Base-by-base conservation (phyloP, 2,113 vertebrate species). In the Marmota flaviventris region DNA sequence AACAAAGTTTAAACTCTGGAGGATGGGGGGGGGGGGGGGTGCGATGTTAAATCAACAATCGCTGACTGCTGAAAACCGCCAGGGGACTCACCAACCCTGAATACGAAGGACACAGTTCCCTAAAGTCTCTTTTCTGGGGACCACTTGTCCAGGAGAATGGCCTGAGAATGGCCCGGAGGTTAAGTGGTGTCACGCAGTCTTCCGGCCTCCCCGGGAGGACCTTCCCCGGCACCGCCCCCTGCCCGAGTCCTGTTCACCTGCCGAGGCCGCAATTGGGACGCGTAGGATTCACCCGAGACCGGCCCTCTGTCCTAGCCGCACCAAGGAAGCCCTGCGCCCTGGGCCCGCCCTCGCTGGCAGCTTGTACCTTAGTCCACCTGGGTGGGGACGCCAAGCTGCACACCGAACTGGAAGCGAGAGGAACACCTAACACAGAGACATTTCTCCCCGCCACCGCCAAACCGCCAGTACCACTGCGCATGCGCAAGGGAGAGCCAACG, bases 141-240 rank as follows among this genome's bases (percentile, higher is more conserved):
- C 5, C 65, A 2, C 9, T 25, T 12, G 37, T 32, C 42, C 14
- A 4, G n/a, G 56, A 69, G 48, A n/a, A 8, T 1, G 39, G 75
- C 25, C 48, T 5, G 8, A 70, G 58, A 9, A 69, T 0, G 25
- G 22, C 58, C 58, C 58, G 10, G 61, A 9, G 58, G 58, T 25
- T 63, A 63, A 63, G 24, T 9, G 24, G 24, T 25, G 24, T 22
- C 22, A 25, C 2, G 22, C 20, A 9, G 61, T 27, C 9, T 63
- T 63, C 58, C 20, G 9, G 61, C 61, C 24, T 63, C 79, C 14
- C 2, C 8, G 2, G 2, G 4, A 29, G 20, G n/a, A 16, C 51
- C 63, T 13, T 61, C 32, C 73, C 14, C 1, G 85, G 76, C 92
- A 27, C 87, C 96, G 94, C 70, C 96, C 95, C 92, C 89, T 76